Base-by-base conservation (phyloP, 2,888 invertebrate genomes). In the Drosophila mimica region DNA sequence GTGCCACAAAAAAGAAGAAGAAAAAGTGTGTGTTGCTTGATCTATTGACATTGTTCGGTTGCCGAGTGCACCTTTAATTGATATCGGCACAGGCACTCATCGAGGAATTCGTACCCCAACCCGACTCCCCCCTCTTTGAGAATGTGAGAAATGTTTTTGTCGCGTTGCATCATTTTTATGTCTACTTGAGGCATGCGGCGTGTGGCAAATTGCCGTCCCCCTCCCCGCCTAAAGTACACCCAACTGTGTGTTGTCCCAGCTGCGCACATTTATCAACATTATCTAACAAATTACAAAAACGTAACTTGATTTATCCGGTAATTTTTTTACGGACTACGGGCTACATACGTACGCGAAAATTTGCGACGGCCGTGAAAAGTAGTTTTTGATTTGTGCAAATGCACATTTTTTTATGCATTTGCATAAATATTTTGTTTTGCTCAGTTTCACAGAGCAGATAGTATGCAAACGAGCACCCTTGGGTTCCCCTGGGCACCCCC, bases 301-400 rank as follows among this genome's bases (percentile, higher is more conserved):
- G 89, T 92, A 92, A 91, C 91, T 92, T 92, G 91, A 91, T 91
- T 91, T 92, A 91, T 92, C 92, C 91, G 91, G 91, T 90, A 85
- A 87, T 91, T 91, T 91, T 85, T 87, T 75, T 64, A 57, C 70
- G 60, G 70, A 31, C 66, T 36, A 72, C n/a, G 43, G 43, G 20
- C 46, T 25, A 25, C 46, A 25, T 46, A 25, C 61, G 76, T 74
- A 76, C 60, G 80, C 73, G 58, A 73, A 79, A 81, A 63, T 67
- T 86, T 76, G 72, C 74, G 49, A 76, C 73, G 88, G 78, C 90
- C 85, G 73, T 86, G 88, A 89, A 85, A 89, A 80, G 78, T 80
- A 57, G 72, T 71, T 67, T 70, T 75, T 77, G 71, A 78, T 78
- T 46, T 82, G 66, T 62, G 33, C 67, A 67, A 36, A 76, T 64